phyloP scores from a whole-genome alignment of 2,888 invertebrate species.

The Xanthorhoe designata region DNA sequence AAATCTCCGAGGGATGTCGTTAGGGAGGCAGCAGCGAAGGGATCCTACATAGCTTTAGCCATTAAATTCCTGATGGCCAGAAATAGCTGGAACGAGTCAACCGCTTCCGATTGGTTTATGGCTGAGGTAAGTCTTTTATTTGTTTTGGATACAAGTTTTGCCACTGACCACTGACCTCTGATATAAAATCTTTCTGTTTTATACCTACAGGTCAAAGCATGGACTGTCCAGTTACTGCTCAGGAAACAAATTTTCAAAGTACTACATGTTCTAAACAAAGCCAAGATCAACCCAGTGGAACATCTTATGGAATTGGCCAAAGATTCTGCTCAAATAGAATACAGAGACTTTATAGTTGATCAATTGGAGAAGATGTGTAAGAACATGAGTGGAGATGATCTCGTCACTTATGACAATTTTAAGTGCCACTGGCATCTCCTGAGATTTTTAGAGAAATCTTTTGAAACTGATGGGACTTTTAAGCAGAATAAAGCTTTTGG shows the following conservation, averaged over 20 bases:
- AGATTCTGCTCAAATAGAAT: conserved; percentile 83
- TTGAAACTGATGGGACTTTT: conserved; percentile 77
- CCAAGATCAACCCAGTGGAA: conserved; percentile 84
- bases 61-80: conserved; percentile 84
- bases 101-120: conserved; percentile 84
- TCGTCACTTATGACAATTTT: conserved; percentile 68
- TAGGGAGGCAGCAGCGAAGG: conserved; percentile 89
- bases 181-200: not conserved
- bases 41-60: conserved; percentile 86
- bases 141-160: conserved; percentile 13
- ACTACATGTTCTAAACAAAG: conserved; percentile 87
- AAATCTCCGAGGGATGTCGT: conserved; percentile 88
- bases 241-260: conserved; percentile 88
- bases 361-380: conserved; percentile 85
- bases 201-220: conserved; percentile 83
- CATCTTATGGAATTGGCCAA: conserved; percentile 86
- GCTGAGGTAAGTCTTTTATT: conserved; percentile 76
- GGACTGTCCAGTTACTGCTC: conserved; percentile 87
- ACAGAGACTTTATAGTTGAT: conserved; percentile 88
- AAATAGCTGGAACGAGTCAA: conserved; percentile 80
- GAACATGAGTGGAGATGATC: conserved; percentile 65
- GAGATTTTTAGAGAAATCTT: conserved; percentile 76
- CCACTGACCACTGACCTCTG: no score
- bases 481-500: conserved; percentile 83
- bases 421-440: conserved; percentile 77